phyloP scores from a whole-genome alignment of 2,113 vertebrate species.

The Agapornis roseicollis region DNA sequence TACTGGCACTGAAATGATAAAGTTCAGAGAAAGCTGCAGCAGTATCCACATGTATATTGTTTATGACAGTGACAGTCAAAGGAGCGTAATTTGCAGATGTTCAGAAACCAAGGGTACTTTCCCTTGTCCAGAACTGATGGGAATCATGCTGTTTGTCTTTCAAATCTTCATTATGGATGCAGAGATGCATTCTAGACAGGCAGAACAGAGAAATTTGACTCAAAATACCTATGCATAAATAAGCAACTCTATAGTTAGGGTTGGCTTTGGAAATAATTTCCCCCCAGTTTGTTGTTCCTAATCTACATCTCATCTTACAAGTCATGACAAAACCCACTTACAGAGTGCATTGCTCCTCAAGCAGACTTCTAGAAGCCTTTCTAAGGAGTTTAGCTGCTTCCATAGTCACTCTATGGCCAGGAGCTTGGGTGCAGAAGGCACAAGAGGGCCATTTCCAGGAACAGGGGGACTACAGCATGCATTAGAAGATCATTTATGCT shows the following conservation, averaged over 20 bases:
- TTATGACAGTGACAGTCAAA: background rate
- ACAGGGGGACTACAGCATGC: background rate
- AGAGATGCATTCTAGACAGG: background rate
- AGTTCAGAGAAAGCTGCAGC: background rate
- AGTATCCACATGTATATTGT: background rate
- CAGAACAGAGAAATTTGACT: background rate
- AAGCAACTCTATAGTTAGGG: background rate
- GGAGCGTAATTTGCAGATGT: background rate
- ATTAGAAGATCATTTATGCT: background rate
- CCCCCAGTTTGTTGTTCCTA: rapidly evolving
- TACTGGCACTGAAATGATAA: background rate
- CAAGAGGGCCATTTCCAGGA: background rate
- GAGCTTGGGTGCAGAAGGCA: background rate
- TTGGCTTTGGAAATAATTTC: background rate
- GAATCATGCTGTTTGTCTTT: background rate
- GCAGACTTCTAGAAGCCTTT: background rate
- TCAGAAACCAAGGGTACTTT: background rate
- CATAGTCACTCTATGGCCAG: background rate
- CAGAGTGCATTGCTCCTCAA: background rate
- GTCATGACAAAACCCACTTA: background rate
- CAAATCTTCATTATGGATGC: background rate
- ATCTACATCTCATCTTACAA: background rate
- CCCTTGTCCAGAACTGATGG: background rate
- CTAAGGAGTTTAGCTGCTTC: background rate
- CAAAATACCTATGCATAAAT: background rate